phyloP scores from a whole-genome alignment of 2,888 invertebrate genomes.

The Scaptomyza reducta region DNA sequence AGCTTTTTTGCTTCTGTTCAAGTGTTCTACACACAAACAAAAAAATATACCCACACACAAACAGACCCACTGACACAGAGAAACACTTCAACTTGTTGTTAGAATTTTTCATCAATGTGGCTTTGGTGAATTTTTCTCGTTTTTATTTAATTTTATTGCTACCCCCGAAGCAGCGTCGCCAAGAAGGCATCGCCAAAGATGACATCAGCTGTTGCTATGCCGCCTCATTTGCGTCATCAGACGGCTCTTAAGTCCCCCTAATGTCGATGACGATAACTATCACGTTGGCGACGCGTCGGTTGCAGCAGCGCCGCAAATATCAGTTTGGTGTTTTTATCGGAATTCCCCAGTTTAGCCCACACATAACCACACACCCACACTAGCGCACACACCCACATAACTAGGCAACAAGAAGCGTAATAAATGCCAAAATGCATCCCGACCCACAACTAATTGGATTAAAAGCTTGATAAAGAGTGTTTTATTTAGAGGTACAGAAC shows the following conservation, averaged over 20 bases:
- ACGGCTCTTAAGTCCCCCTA: not conserved
- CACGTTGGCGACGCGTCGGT: not conserved
- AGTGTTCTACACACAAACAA: not conserved
- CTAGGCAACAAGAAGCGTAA: not conserved
- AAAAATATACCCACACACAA: not conserved
- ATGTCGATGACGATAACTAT: slow-evolving; percentile 5
- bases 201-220: slow-evolving; percentile 56
- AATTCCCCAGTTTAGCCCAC: slow-evolving; percentile 26
- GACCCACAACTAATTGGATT: not conserved
- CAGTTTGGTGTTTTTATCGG: slow-evolving; percentile 35
- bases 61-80: slow-evolving; percentile 14
- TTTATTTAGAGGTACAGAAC: too few relatives aligned
- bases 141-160: slow-evolving; percentile 60
- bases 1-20: not conserved
- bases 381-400: not conserved
- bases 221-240: slow-evolving; percentile 66
- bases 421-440: slow-evolving; percentile 9
- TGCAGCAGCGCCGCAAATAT: slow-evolving; percentile 18
- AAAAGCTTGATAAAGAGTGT: too few relatives aligned
- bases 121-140: slow-evolving; percentile 61
- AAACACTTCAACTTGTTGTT: slow-evolving; percentile 20
- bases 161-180: not conserved
- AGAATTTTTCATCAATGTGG: slow-evolving; percentile 68
- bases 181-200: slow-evolving; percentile 30
- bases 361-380: not conserved